Evolutionary conservation across 2,888 invertebrate genomes (phyloP).

Genomic region (Metacarcinus magister): DNA sequence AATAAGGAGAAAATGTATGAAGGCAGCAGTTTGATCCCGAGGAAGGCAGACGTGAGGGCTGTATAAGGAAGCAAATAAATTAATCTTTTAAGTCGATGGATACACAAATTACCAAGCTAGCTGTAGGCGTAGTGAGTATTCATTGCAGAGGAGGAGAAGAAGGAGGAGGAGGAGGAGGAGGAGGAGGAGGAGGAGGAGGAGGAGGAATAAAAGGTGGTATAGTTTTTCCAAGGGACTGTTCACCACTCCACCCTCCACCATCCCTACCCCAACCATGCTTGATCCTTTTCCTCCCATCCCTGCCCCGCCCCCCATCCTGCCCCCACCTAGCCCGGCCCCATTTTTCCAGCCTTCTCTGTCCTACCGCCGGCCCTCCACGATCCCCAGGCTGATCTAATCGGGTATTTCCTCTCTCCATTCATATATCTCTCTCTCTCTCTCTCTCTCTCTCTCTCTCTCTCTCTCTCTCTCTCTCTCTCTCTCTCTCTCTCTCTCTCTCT

Average conservation of each 20-base stretch:
- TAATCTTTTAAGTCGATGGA: not conserved
- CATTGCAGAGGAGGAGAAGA: not conserved
- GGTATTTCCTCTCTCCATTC: not conserved
- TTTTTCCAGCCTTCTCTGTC: not conserved
- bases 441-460: slow-evolving; percentile 26
- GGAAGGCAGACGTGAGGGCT: not conserved
- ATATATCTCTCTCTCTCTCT: not conserved
- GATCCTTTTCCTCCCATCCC: not conserved
- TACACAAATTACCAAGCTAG: not conserved
- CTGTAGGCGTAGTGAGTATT: not conserved
- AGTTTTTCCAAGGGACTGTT: not conserved
- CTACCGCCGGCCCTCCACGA: not conserved
- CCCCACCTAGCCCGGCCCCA: not conserved
- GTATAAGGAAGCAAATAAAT: not conserved
- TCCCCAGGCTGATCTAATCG: not conserved
- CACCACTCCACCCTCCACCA: not conserved
- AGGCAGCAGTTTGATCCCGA: not conserved
- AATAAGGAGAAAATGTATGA: not conserved
- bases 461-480: slow-evolving; percentile 26
- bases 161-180: not conserved
- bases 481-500: slow-evolving; percentile 19
- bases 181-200: not conserved
- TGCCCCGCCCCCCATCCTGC: not conserved
- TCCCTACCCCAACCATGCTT: not conserved
- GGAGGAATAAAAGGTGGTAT: not conserved